These are phyloP conservation scores for Agrilus planipennis DNA, from an alignment of 1,140 invertebrate genomes.

Conservation along the genomic window DNA sequence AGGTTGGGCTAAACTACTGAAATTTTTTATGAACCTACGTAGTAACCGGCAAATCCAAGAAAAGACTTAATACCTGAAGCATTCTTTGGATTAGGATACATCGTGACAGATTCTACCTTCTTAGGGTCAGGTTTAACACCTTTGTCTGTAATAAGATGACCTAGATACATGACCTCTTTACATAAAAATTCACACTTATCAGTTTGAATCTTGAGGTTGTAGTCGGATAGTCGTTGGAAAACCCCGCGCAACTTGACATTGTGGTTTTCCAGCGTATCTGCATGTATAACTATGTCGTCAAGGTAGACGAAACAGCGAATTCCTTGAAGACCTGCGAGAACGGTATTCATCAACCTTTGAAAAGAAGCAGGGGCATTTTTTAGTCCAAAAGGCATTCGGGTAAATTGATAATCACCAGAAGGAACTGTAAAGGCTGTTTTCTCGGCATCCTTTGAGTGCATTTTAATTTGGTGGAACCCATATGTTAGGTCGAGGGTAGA, in stretches of 20 bases:
- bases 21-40: too few species aligned
- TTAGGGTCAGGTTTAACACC: slow-evolving; percentile 14
- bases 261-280: too few species aligned
- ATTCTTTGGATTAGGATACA: slow-evolving; percentile 10
- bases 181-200: too few species aligned
- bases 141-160: slow-evolving; percentile 10
- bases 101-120: slow-evolving; percentile 13
- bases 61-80: too few species aligned
- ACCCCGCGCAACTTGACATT: slow-evolving; percentile 18
- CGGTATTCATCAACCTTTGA: slow-evolving; percentile 9
- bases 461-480: too few species aligned
- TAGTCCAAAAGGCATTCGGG: slow-evolving; percentile 12
- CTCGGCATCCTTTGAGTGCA: too few species aligned
- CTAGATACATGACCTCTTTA: slow-evolving; percentile 12
- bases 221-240: slow-evolving; percentile 14
- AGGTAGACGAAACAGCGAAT: slow-evolving; percentile 19
- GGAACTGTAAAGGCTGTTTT: too few species aligned
- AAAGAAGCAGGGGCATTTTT: slow-evolving; percentile 12
- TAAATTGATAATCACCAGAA: slow-evolving; percentile 3
- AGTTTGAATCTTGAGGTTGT: slow-evolving; percentile 8
- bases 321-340: slow-evolving; percentile 11
- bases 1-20: too few species aligned
- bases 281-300: too few species aligned
- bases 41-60: too few species aligned
- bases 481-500: background rate